phyloP scores from a whole-genome alignment of 1,140 invertebrate species.

The Gonatopus flavifemur region DNA sequence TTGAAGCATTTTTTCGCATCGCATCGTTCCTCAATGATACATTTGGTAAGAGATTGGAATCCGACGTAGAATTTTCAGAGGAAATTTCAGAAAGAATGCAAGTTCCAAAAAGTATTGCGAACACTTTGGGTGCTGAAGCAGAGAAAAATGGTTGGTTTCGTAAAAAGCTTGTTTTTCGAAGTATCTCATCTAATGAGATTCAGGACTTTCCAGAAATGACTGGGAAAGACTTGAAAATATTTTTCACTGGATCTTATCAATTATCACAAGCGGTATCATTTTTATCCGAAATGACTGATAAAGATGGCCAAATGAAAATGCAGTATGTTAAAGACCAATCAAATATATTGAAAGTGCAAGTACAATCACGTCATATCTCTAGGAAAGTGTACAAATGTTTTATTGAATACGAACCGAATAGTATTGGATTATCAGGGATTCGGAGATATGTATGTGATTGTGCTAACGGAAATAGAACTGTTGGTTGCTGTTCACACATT shows the following conservation, averaged over 20 bases:
- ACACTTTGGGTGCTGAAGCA: background rate
- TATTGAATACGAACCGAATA: slow-evolving; percentile 15
- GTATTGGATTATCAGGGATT: slow-evolving; percentile 2
- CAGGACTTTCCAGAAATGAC: background rate
- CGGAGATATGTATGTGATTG: slow-evolving; percentile 12
- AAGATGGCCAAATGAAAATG: background rate
- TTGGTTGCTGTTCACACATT: slow-evolving; percentile 12
- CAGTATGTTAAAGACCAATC: slow-evolving; percentile 6
- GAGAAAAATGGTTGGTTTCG: background rate
- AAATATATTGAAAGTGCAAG: slow-evolving; percentile 11
- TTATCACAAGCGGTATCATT: no score
- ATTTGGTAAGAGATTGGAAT: background rate
- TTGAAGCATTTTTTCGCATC: slow-evolving; percentile 8
- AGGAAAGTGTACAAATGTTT: slow-evolving; percentile 10
- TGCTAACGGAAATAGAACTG: slow-evolving; percentile 12
- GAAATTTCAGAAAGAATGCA: background rate
- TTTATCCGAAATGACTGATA: slow-evolving; percentile 1
- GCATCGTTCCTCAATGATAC: background rate
- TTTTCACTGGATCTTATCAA: slow-evolving; percentile 6
- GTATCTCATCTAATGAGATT: background rate
- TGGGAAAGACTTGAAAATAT: background rate
- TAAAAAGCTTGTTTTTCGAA: background rate
- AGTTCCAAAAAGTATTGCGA: background rate
- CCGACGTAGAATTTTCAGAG: background rate
- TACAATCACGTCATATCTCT: slow-evolving; percentile 19